These are phyloP conservation scores for Solea solea DNA, from an alignment of 2,113 vertebrate species.

Conservation along the genomic window DNA sequence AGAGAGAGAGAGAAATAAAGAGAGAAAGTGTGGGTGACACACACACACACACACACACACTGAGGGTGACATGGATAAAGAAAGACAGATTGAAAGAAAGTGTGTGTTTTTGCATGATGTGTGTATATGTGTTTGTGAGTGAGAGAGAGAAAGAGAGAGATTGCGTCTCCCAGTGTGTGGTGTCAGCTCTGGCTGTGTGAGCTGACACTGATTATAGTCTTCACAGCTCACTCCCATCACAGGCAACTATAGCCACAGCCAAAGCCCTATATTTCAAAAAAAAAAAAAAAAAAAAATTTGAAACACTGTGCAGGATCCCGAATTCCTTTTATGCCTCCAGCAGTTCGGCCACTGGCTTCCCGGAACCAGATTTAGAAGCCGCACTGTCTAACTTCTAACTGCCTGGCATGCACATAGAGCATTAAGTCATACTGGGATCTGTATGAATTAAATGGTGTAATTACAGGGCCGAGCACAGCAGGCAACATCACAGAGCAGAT, in stretches of 20 bases:
- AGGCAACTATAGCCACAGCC: conserved; percentile 72
- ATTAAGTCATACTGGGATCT: conserved; percentile 30
- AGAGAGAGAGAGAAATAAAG: not conserved
- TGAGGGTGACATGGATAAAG: conserved; percentile 29
- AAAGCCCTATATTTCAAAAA: conserved; percentile 78
- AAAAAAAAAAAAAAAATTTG: conserved; percentile 79
- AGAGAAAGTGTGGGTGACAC: conserved; percentile 25
- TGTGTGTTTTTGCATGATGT: conserved; percentile 35
- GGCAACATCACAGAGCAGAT: not conserved
- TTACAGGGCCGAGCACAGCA: not conserved
- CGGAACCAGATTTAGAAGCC: conserved; percentile 48
- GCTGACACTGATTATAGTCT: conserved; percentile 83
- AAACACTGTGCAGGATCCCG: conserved; percentile 66
- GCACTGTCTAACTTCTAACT: conserved; percentile 12
- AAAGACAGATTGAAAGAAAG: conserved; percentile 56
- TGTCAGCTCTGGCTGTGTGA: conserved; percentile 79
- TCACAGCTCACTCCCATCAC: conserved; percentile 79
- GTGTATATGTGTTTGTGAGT: conserved; percentile 31
- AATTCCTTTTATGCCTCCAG: conserved; percentile 71
- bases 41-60: conserved; percentile 22
- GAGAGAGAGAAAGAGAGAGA: conserved; percentile 60
- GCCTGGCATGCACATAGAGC: conserved; percentile 29
- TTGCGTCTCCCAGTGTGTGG: conserved; percentile 73
- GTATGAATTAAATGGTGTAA: conserved; percentile 25
- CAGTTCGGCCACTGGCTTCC: conserved; percentile 53